Base-by-base conservation (phyloP, 2,113 vertebrate genomes). In the Poecilia latipinna region DNA sequence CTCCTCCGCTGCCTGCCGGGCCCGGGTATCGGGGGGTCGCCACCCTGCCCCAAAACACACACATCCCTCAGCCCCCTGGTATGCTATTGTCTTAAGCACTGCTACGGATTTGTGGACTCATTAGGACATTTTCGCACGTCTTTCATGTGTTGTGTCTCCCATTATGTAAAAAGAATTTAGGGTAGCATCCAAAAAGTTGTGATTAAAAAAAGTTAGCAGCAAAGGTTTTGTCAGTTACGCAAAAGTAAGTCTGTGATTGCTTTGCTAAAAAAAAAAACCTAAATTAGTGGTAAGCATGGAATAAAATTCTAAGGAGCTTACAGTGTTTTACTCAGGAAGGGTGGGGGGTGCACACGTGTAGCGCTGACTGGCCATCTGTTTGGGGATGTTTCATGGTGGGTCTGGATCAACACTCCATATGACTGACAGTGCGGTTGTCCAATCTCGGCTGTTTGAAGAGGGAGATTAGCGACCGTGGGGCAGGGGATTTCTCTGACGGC, bases 271-370 rank as follows among this genome's bases (percentile, higher is more conserved):
- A 84, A 57, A 90, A 54, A 44, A 19, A 48, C 32, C 82, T 73
- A 91, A 92, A 93, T 93, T 89, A 92, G 80, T 90, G 91, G 75
- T 84, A 90, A 83, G 87, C 87, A 84, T 86, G 78, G 72, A 90
- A 84, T 78, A 89, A 92, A 74, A 84, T 86, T 83, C 79, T 93
- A 93, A 94, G 91, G 76, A 92, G 93, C 92, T 95, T 94, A 95
- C 33, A 82, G 90, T 82, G 86, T 92, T 82, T 90, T 89, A 84
- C 83, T 42, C 75, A 80, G 79, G 74, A 85, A 83, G 80, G 83
- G 82, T 69, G 92, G 91, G 89, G 89, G 88, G 86, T 72, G 86
- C 66, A 70, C 8, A 79, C 69, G 77, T 82, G 88, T 86, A 87
- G 84, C 77, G 65, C 75, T 66, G 76, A 74, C 76, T 72, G 80